Evolutionary conservation across 2,888 invertebrate species (phyloP), one percentile per base, ranked within the genome.

Genomic region (Pseudococcus viburni): DNA sequence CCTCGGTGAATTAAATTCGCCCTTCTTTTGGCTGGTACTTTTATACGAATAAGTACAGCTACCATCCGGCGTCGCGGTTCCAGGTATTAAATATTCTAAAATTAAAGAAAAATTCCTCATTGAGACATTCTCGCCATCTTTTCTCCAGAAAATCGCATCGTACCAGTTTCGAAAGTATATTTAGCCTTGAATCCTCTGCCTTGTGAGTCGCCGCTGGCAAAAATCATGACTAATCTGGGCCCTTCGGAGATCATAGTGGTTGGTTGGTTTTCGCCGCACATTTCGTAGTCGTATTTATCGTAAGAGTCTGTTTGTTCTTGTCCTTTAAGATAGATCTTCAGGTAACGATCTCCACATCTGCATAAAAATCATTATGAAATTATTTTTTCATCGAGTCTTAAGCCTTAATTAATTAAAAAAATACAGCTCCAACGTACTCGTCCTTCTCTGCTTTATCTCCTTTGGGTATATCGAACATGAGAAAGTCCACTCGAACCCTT

Each of bases 1-100:
- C 89, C 98, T 95, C 33, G 98, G 98, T 88, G 98, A 98, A 93
- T 99, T 99, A 92, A 98, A 96, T 91, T 97, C 97, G 86, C 98
- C 98, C 89, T 95, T 94, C 92, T 97, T 97, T 91, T 95, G 95
- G 73, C 96, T 96, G 90, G 95, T 94, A 91, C 97, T 97, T 90
- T 95, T 94, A 93, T 98, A 99, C 15, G 96, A 96, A 92, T 98
- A 99, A 89, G 95, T 95, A 92, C 98, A 99, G 90, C 95, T 95
- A 89, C 97, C 97, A 91, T 96, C 96, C 8, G 97, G 97, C 39
- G 98, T 96, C 39, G 98, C 96, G 0, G 98, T 98, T 84, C 98
- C 98, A 87, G 98, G 97, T 91, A 98, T 97, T 90, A 96, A 96
- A 92, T 97, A 98, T 92, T 98, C 98, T 94, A 94, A 48, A 90